Conservation (phyloP, 2,797 vertebrate genomes). For the Dendrocincla fuliginosa region DNA sequence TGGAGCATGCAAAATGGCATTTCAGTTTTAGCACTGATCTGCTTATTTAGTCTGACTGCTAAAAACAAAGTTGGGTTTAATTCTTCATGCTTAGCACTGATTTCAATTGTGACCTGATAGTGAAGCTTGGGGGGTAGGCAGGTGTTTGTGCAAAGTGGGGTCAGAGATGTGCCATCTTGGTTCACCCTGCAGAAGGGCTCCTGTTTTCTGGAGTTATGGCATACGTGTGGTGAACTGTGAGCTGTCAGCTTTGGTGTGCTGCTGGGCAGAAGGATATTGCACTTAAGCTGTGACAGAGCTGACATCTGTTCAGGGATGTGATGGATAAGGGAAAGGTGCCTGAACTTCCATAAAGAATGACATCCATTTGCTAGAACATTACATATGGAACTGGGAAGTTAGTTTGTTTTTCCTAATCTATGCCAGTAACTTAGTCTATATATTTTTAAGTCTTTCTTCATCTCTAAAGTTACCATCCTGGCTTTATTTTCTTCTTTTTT, state of each 20-base stretch:
- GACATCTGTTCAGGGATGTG: background rate
- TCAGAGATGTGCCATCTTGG: background rate
- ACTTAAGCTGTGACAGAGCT: background rate
- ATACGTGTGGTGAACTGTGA: fast-evolving
- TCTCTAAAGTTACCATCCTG: background rate
- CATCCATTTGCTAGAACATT: background rate
- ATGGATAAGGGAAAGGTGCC: background rate
- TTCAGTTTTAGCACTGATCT: background rate
- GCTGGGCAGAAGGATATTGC: background rate
- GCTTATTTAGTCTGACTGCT: background rate
- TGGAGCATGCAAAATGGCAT: background rate
- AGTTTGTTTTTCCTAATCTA: background rate
- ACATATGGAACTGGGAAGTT: background rate
- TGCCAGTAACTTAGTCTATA: background rate
- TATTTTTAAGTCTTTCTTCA: background rate
- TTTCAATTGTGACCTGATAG: background rate
- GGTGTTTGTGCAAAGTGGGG: background rate
- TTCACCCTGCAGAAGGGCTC: background rate
- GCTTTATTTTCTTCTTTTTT: background rate
- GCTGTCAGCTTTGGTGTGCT: background rate
- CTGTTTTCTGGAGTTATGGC: background rate
- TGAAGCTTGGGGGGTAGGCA: background rate
- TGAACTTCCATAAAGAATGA: background rate
- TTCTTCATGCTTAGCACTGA: background rate
- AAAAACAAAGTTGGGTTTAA: background rate